Conservation (phyloP, 2,113 vertebrate species). For the Piliocolobus tephrosceles region DNA sequence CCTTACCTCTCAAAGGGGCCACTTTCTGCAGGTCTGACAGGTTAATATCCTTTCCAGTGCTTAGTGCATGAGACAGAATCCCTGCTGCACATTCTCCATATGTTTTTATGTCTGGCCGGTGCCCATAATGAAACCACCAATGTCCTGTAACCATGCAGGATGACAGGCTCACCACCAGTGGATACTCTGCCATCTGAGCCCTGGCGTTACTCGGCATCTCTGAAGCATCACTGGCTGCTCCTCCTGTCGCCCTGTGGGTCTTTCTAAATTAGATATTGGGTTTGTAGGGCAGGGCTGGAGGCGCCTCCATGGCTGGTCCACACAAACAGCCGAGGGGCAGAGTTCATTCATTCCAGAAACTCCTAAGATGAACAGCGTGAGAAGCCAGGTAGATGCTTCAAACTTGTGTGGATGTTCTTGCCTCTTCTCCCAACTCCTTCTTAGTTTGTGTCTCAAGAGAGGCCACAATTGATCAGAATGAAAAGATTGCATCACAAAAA, state of each 20-base stretch:
- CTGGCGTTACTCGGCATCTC: not conserved
- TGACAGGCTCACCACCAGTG: not conserved
- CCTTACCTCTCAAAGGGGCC: not conserved
- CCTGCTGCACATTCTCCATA: not conserved
- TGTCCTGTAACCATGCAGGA: not conserved
- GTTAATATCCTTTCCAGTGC: not conserved
- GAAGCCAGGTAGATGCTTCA: not conserved
- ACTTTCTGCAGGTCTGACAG: not conserved
- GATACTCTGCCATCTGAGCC: not conserved
- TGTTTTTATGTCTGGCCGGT: not conserved
- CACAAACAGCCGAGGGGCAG: not conserved
- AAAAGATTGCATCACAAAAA: not conserved
- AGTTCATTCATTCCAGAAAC: conserved; percentile 36
- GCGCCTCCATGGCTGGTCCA: not conserved
- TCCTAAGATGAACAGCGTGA: not conserved
- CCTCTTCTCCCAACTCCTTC: not conserved
- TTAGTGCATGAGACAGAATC: not conserved
- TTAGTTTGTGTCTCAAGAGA: not conserved
- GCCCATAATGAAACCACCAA: not conserved
- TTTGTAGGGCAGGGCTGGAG: not conserved
- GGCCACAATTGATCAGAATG: not conserved
- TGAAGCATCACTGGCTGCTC: not conserved
- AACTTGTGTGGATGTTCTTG: not conserved
- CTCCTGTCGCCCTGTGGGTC: not conserved
- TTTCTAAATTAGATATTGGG: not conserved